These are phyloP conservation scores for Laticauda colubrina DNA, from an alignment of 2,113 vertebrate genomes.

Conservation along the genomic window DNA sequence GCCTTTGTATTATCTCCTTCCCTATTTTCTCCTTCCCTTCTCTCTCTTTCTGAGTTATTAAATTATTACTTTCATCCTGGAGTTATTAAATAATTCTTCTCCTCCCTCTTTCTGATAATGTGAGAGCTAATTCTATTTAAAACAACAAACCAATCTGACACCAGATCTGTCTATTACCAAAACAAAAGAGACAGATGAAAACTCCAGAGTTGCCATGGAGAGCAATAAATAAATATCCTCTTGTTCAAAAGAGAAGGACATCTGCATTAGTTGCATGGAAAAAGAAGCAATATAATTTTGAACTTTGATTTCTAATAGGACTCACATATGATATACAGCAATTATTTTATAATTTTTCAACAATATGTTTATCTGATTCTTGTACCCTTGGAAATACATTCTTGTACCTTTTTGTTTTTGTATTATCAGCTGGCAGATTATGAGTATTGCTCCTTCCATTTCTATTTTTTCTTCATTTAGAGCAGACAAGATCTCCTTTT, in stretches of 20 bases:
- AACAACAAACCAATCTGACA: background rate
- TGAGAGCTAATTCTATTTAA: background rate
- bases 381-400: background rate
- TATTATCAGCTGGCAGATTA: background rate
- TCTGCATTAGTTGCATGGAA: background rate
- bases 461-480: background rate
- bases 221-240: background rate
- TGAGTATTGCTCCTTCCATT: background rate
- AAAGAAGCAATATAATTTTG: background rate
- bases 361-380: background rate
- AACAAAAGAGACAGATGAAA: background rate
- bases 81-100: background rate
- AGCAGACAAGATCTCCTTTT: background rate
- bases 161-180: background rate
- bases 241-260: background rate
- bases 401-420: background rate
- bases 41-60: background rate
- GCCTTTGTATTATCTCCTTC: background rate
- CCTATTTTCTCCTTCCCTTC: background rate
- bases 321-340: background rate
- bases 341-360: background rate
- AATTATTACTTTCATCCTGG: background rate
- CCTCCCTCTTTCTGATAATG: background rate
- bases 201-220: background rate
- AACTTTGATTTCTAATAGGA: background rate